phyloP scores from a whole-genome alignment of 1,140 invertebrate genomes.

The Lasioglossum baleicum region DNA sequence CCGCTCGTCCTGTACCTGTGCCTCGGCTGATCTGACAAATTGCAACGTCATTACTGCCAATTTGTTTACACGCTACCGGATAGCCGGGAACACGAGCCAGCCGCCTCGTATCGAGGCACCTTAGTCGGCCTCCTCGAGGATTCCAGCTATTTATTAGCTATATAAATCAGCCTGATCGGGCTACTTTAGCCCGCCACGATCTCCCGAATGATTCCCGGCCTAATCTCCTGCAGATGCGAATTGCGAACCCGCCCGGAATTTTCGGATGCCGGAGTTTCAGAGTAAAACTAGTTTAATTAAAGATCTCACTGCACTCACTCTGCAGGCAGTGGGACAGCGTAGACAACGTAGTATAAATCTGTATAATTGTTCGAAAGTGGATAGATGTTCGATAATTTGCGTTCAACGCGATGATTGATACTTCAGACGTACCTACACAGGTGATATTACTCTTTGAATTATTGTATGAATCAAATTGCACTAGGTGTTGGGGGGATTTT shows the following conservation, averaged over 20 bases:
- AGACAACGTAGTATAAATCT: no score
- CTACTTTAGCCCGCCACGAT: not conserved
- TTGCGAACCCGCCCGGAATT: not conserved
- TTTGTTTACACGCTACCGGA: slow-evolving; percentile 76
- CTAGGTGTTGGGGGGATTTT: no score
- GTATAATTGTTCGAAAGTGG: no score
- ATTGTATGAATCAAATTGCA: no score
- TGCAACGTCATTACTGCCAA: slow-evolving; percentile 76
- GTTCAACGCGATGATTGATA: no score
- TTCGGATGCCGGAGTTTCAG: not conserved
- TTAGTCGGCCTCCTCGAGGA: slow-evolving; percentile 44
- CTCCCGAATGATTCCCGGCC: not conserved
- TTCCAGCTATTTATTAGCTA: slow-evolving; percentile 60
- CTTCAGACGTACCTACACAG: no score
- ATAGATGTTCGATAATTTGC: no score
- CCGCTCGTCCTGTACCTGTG: slow-evolving; percentile 4
- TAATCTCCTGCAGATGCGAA: not conserved
- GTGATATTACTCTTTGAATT: no score
- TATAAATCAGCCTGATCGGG: slow-evolving; percentile 20
- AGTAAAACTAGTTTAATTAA: not conserved
- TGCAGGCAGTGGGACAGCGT: no score
- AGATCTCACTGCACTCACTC: no score
- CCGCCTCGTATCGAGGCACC: slow-evolving; percentile 29
- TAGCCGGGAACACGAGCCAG: slow-evolving; percentile 66
- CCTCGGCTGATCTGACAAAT: slow-evolving; percentile 74